Evolutionary conservation across 2,113 vertebrate genomes (phyloP).

Genomic region (Aythya baeri): DNA sequence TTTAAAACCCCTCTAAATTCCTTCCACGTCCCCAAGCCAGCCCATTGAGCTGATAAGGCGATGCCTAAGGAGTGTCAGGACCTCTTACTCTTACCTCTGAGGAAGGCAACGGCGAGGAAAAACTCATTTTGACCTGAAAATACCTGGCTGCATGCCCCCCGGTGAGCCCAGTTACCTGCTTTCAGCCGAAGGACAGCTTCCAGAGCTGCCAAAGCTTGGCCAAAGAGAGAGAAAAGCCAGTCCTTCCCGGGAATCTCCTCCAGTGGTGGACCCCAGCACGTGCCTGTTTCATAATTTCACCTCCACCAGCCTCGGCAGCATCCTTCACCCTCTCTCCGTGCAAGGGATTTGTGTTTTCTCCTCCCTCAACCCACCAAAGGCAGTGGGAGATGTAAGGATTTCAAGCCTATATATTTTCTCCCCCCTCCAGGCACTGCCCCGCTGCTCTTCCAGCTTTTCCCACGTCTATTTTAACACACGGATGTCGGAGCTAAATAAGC

Average conservation of each 20-base stretch:
- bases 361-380: background rate
- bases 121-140: background rate
- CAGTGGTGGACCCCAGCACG: accelerated
- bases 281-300: accelerated
- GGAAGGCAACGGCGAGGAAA: background rate
- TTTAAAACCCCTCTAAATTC: background rate
- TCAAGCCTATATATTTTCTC: background rate
- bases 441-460: background rate
- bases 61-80: background rate
- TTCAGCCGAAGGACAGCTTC: background rate
- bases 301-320: accelerated
- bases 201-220: background rate
- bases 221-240: background rate
- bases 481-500: background rate
- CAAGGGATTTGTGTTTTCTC: accelerated
- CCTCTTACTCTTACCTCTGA: background rate
- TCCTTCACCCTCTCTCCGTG: background rate
- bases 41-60: accelerated
- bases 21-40: background rate
- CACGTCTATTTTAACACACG: background rate
- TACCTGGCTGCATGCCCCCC: background rate
- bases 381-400: background rate
- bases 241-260: background rate
- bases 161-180: background rate
- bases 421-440: background rate